These are phyloP conservation scores for Ptychodera flava DNA, from an alignment of 35 echinoderm and acorn worm species.

Conservation along the genomic window DNA sequence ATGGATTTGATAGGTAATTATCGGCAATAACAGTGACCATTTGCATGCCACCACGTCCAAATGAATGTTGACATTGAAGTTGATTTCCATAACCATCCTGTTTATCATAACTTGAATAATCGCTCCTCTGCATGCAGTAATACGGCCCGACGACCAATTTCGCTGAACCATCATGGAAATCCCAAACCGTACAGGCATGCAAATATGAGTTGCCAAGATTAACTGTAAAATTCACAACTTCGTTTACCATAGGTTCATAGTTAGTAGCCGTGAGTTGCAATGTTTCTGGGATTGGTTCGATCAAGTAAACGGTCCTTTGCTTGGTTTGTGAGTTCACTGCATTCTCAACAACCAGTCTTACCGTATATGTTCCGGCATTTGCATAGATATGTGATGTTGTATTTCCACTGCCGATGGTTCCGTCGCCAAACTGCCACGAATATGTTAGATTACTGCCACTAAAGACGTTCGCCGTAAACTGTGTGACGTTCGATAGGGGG, in stretches of 20 bases:
- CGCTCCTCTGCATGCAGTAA: background rate
- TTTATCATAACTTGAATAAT: background rate
- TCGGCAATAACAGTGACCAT: background rate
- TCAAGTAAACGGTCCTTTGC: background rate
- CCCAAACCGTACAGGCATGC: background rate
- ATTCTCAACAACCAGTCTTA: background rate
- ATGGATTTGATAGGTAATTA: background rate
- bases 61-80: background rate
- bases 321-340: background rate
- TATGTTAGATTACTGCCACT: background rate
- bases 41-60: background rate
- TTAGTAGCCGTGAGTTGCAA: background rate
- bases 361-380: background rate
- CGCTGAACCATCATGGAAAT: background rate
- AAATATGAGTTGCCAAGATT: background rate
- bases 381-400: background rate
- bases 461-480: background rate
- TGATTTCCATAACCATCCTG: background rate
- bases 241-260: background rate
- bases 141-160: background rate
- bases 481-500: background rate
- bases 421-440: background rate
- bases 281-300: background rate
- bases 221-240: background rate
- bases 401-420: background rate